phyloP scores from a whole-genome alignment of 2,113 vertebrate genomes.

The Mastomys natalensis region DNA sequence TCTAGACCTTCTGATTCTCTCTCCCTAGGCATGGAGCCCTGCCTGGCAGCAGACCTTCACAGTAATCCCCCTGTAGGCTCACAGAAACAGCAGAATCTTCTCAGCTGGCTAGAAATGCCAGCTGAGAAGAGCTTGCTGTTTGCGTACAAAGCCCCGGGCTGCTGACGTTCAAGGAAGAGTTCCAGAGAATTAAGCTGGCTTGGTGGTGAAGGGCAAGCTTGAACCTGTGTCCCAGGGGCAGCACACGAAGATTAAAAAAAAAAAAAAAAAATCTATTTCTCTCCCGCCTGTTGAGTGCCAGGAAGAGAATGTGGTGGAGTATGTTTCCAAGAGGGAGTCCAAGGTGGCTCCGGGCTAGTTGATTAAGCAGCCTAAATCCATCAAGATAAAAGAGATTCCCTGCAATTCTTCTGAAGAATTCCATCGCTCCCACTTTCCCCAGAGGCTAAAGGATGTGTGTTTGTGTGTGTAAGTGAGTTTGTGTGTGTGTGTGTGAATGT shows the following conservation, averaged over 20 bases:
- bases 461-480: not conserved
- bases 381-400: not conserved
- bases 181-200: not conserved
- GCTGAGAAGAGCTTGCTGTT: not conserved
- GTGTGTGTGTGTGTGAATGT: too few species aligned
- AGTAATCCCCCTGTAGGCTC: not conserved
- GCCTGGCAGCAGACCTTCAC: not conserved
- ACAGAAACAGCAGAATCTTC: not conserved
- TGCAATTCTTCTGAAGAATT: slow-evolving; percentile 40
- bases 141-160: not conserved
- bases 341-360: slow-evolving; percentile 44
- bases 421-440: not conserved
- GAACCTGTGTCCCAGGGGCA: slow-evolving; percentile 54
- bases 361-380: slow-evolving; percentile 12
- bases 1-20: not conserved
- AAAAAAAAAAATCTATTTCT: not conserved
- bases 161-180: not conserved
- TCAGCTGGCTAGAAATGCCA: not conserved
- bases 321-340: slow-evolving; percentile 4
- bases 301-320: not conserved
- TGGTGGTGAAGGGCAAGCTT: slow-evolving; percentile 48
- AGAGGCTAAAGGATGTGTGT: not conserved
- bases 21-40: not conserved
- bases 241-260: not conserved
- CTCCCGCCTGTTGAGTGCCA: not conserved